phyloP scores from a whole-genome alignment of 2,888 invertebrate species.

The Nephrotoma flavescens region DNA sequence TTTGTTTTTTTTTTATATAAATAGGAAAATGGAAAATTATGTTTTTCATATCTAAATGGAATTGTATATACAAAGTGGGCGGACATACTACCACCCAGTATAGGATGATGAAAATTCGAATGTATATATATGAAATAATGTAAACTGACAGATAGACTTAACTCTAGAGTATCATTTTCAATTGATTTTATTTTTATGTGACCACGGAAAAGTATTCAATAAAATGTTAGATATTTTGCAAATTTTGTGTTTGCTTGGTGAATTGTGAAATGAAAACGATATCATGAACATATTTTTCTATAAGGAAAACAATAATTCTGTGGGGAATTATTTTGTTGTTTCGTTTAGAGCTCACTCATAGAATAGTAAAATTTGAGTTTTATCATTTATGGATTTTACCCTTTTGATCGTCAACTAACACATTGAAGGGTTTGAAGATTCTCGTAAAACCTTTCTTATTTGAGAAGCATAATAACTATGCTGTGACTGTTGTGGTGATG shows the following conservation, averaged over 20 bases:
- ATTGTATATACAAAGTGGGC: neutral
- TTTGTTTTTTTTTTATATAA: neutral
- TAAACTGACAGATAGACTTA: neutral
- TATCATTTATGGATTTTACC: too few relatives aligned
- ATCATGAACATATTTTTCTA: neutral
- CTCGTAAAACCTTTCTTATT: accelerated
- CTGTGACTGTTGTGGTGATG: too few relatives aligned
- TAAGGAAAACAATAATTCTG: neutral
- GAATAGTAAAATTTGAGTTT: too few relatives aligned
- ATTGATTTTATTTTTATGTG: neutral
- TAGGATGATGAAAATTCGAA: neutral
- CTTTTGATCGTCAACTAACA: too few relatives aligned
- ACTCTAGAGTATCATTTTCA: neutral
- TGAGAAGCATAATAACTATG: too few relatives aligned
- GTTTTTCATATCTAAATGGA: neutral
- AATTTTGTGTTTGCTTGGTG: neutral
- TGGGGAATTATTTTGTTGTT: neutral
- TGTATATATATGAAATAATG: neutral
- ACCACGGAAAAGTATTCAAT: neutral
- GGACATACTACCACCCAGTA: neutral
- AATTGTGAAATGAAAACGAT: neutral
- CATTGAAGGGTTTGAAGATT: too few relatives aligned
- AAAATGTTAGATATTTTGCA: neutral
- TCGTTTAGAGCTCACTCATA: neutral
- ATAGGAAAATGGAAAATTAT: neutral